phyloP scores from a whole-genome alignment of 92 coral and sea anemone genomes.

The Epizoanthus stellaris region DNA sequence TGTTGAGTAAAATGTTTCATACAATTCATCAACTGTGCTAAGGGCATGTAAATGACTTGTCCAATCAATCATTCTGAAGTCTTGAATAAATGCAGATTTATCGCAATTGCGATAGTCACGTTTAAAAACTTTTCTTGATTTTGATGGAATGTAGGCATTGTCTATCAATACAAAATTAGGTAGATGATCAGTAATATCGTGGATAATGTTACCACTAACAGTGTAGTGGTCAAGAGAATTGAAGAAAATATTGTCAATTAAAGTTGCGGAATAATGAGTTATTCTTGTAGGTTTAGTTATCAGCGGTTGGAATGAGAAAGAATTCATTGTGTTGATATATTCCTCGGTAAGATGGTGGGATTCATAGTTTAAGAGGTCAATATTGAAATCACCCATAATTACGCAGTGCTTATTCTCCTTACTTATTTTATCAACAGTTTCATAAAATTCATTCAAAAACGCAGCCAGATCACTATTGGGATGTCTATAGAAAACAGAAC shows the following conservation, averaged over 20 bases:
- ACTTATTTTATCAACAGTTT: constrained; percentile 7
- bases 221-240: constrained; percentile 19
- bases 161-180: constrained; percentile 23
- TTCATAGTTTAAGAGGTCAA: constrained; percentile 4
- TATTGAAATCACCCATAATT: constrained; percentile 22
- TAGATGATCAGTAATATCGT: constrained; percentile 25
- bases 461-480: background rate
- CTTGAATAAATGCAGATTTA: constrained; percentile 22
- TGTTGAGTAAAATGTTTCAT: constrained; percentile 43
- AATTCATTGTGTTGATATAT: constrained; percentile 15
- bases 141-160: constrained; percentile 15
- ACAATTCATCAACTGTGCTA: constrained; percentile 45
- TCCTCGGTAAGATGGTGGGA: constrained; percentile 21
- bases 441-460: constrained; percentile 10
- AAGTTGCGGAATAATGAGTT: too few relatives aligned
- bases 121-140: constrained; percentile 39
- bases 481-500: constrained; percentile 4
- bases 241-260: too few relatives aligned
- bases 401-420: constrained; percentile 19
- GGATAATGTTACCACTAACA: constrained; percentile 33
- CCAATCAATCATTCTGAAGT: constrained; percentile 40
- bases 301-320: constrained; percentile 21
- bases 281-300: background rate
- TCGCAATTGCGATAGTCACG: constrained; percentile 34
- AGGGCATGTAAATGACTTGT: background rate